These are phyloP conservation scores for Phataginus tricuspis DNA, from an alignment of 2,797 vertebrate species.

Conservation along the genomic window DNA sequence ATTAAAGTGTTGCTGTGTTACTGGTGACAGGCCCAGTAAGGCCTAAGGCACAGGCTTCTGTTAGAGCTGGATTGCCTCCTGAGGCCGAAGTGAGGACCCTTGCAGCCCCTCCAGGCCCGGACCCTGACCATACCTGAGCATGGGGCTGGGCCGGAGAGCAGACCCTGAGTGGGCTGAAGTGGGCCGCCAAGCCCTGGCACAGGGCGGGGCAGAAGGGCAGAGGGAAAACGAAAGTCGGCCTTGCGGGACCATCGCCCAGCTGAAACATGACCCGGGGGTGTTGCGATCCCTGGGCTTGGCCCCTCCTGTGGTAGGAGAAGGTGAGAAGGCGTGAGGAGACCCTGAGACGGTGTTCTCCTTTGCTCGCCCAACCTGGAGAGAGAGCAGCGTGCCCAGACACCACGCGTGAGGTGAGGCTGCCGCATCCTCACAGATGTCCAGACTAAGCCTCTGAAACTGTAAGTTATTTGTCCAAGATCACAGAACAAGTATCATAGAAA, in stretches of 20 bases:
- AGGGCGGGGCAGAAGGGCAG: background rate
- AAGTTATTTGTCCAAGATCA: background rate
- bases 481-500: background rate
- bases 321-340: background rate
- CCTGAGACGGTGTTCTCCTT: background rate
- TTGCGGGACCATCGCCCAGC: too few relatives aligned
- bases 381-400: background rate
- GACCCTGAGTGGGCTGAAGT: background rate
- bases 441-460: background rate
- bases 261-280: background rate
- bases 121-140: too few relatives aligned
- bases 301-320: background rate
- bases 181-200: background rate
- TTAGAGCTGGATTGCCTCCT: background rate
- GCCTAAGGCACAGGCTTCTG: background rate
- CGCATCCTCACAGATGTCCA: rapidly evolving
- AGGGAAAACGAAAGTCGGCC: background rate
- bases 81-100: background rate
- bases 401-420: background rate
- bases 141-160: background rate
- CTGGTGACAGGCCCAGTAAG: background rate
- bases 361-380: background rate
- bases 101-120: background rate
- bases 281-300: background rate
- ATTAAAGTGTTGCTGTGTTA: background rate